Conservation (phyloP, 2,888 invertebrate genomes). For the Melieria picta region DNA sequence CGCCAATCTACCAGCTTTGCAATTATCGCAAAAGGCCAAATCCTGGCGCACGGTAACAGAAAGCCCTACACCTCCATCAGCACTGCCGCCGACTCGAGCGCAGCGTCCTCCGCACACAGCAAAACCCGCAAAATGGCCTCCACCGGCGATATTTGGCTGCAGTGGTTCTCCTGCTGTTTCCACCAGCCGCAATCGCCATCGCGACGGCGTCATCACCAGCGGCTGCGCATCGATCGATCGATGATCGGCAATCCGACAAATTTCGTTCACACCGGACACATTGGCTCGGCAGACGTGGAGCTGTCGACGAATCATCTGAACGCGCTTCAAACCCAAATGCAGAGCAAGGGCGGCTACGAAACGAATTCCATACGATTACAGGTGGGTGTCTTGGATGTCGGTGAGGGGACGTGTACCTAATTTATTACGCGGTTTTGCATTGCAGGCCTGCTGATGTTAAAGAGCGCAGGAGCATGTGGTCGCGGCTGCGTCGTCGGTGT, state of each 20-base stretch:
- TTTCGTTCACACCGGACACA: constrained; percentile 91
- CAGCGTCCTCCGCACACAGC: constrained; percentile 39
- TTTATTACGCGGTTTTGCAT: constrained; percentile 20
- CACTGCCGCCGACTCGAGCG: constrained; percentile 48
- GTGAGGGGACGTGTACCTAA: no score
- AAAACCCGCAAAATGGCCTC: constrained; percentile 70
- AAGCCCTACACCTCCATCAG: constrained; percentile 30
- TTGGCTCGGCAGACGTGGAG: constrained; percentile 90
- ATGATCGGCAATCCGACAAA: constrained; percentile 97
- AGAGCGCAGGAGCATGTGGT: background rate
- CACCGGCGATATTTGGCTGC: constrained; percentile 87
- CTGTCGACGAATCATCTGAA: constrained; percentile 84
- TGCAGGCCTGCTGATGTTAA: constrained; percentile 57
- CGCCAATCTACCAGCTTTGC: no score
- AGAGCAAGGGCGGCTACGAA: constrained; percentile 95
- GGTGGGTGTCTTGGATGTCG: constrained; percentile 47
- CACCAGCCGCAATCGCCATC: constrained; percentile 81
- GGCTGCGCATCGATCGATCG: constrained; percentile 85
- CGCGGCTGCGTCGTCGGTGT: no score
- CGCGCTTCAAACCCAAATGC: constrained; percentile 93
- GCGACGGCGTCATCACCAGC: constrained; percentile 73
- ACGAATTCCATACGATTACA: constrained; percentile 68
- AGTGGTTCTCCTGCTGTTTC: constrained; percentile 92
- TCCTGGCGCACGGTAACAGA: constrained; percentile 37
- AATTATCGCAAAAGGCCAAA: background rate